These are phyloP conservation scores for Diadumene lineata DNA, from an alignment of 92 coral and sea anemone species.

Conservation along the genomic window DNA sequence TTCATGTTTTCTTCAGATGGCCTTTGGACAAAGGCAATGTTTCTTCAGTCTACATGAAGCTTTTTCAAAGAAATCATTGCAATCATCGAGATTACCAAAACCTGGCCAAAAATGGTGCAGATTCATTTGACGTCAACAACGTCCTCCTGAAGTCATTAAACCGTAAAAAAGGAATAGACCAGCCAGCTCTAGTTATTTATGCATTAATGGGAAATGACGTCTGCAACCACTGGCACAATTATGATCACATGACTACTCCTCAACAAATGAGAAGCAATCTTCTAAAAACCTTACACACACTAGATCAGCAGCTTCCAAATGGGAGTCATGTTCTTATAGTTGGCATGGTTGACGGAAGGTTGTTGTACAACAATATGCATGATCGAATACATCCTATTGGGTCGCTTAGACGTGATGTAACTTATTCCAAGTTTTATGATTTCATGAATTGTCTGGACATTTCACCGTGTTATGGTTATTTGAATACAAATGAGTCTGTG, in stretches of 20 bases:
- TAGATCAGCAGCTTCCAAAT: conserved; percentile 69
- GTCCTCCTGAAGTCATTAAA: conserved; percentile 69
- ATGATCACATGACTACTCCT: conserved; percentile 81
- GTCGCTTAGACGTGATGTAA: conserved; percentile 77
- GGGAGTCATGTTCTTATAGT: conserved; percentile 86
- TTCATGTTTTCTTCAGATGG: conserved; percentile 69
- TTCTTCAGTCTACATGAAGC: conserved; percentile 79
- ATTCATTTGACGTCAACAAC: conserved; percentile 84
- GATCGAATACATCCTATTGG: conserved; percentile 94
- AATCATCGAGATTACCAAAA: conserved; percentile 98
- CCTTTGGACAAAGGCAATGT: conserved; percentile 81
- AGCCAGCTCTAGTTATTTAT: conserved; percentile 90
- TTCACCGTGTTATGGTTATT: conserved; percentile 90
- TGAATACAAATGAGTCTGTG: conserved; percentile 85
- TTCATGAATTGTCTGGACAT: conserved; percentile 90
- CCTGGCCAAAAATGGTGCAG: conserved; percentile 96
- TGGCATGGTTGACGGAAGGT: conserved; percentile 83
- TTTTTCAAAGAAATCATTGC: conserved; percentile 88
- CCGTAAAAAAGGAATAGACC: conserved; percentile 65
- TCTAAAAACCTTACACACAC: conserved; percentile 63
- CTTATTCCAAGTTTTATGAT: conserved; percentile 81
- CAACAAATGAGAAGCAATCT: conserved; percentile 81
- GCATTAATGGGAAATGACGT: conserved; percentile 92
- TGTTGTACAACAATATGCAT: conserved; percentile 83
- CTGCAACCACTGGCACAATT: conserved; percentile 60